Evolutionary conservation across 1,140 invertebrate species (phyloP).

Genomic region (Phortica variegata): DNA sequence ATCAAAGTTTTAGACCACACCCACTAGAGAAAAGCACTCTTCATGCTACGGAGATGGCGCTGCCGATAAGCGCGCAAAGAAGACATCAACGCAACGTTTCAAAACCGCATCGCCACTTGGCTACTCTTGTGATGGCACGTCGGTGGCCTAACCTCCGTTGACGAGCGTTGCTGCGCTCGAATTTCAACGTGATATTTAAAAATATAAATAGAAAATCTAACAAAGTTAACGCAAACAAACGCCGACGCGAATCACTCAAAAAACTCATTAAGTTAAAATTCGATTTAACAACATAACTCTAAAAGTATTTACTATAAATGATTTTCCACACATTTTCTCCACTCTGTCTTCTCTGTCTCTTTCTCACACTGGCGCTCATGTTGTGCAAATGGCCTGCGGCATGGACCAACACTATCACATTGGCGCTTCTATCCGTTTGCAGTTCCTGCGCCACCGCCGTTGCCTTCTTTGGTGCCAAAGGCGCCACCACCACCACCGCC

Average conservation of each 20-base stretch:
- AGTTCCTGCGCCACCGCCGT: conserved; percentile 50
- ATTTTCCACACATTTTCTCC: conserved; percentile 4
- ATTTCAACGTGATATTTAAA: no score
- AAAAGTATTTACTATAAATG: conserved; percentile 40
- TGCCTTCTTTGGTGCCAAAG: conserved; percentile 52
- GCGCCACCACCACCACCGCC: conserved; percentile 71
- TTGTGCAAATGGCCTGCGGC: background rate
- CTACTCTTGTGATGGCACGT: no score
- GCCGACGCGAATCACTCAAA: conserved; percentile 47
- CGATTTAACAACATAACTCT: conserved; percentile 48
- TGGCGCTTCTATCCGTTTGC: conserved; percentile 15
- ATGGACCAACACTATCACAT: background rate
- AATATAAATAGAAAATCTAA: no score
- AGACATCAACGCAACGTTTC: conserved; percentile 37
- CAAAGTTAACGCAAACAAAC: conserved; percentile 30
- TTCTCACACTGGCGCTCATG: background rate
- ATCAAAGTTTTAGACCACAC: conserved; percentile 38
- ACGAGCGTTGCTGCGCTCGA: no score
- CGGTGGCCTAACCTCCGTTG: no score
- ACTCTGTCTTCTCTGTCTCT: background rate
- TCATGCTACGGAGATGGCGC: background rate
- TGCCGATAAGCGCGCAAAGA: background rate
- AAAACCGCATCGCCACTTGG: no score
- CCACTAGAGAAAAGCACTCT: conserved; percentile 15
- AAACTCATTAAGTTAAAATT: conserved; percentile 55